Evolutionary conservation across 2,888 invertebrate genomes (phyloP).

Genomic region (Morpho helenor): DNA sequence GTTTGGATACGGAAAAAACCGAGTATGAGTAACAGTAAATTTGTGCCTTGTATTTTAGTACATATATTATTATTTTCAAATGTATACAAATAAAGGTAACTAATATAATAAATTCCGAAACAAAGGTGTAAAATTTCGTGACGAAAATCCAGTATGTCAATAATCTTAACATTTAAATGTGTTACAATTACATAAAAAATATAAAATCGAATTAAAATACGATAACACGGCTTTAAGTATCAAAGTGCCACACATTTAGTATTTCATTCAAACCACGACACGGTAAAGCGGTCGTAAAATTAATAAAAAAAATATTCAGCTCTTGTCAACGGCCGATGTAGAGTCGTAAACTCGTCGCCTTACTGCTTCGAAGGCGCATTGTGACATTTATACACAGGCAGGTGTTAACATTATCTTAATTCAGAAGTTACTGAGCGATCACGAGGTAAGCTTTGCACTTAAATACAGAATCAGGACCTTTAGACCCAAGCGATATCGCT

Average conservation of each 20-base stretch:
- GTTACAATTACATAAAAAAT: too few relatives aligned
- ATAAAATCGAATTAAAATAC: too few relatives aligned
- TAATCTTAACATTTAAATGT: too few relatives aligned
- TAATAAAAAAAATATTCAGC: conserved; percentile 31
- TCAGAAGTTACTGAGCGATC: conserved; percentile 66
- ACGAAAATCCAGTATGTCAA: too few relatives aligned
- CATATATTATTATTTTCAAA: too few relatives aligned
- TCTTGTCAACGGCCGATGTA: conserved; percentile 12
- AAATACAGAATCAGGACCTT: conserved; percentile 33
- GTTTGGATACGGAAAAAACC: too few relatives aligned
- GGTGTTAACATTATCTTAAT: conserved; percentile 78
- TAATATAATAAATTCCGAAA: too few relatives aligned
- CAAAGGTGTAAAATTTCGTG: too few relatives aligned
- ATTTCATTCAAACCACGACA: conserved; percentile 3
- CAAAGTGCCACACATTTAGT: neutral
- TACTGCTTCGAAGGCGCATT: conserved; percentile 56
- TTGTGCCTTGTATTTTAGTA: too few relatives aligned
- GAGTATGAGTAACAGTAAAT: too few relatives aligned
- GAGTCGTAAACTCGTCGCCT: conserved; percentile 59
- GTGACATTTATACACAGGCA: conserved; percentile 68
- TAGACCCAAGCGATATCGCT: conserved; percentile 22
- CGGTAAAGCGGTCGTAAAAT: conserved; percentile 26
- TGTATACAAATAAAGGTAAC: too few relatives aligned
- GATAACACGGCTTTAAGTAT: too few relatives aligned
- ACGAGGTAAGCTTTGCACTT: conserved; percentile 49